Evolutionary conservation across 2,797 vertebrate genomes (phyloP).

Genomic region (Parauchenoglanis punctatus): DNA sequence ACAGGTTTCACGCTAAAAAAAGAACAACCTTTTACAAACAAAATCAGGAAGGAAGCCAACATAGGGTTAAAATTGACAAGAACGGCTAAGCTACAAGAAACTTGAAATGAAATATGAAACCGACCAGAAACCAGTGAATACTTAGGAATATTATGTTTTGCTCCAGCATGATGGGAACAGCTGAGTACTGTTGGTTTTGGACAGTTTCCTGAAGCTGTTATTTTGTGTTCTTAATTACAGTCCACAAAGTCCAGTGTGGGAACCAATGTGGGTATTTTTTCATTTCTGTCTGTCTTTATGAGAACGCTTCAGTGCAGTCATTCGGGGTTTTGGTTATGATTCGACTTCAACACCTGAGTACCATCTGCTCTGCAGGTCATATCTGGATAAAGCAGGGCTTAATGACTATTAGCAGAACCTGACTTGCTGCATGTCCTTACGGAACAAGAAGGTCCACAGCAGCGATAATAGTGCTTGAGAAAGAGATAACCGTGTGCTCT

Average conservation of each 20-base stretch:
- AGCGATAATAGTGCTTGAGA: background rate
- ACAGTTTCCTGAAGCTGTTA: background rate
- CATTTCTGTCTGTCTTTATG: background rate
- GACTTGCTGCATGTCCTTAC: slow-evolving; percentile 22
- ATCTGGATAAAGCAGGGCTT: slow-evolving; percentile 15
- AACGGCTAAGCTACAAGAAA: background rate
- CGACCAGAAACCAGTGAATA: background rate
- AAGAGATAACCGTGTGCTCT: slow-evolving; percentile 4
- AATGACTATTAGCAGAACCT: slow-evolving; percentile 35
- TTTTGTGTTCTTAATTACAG: background rate
- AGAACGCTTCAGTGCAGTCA: background rate
- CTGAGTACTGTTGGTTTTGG: background rate
- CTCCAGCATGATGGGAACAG: background rate
- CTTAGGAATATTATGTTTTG: background rate
- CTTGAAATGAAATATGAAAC: background rate
- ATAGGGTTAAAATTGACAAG: background rate
- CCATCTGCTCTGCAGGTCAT: slow-evolving; percentile 31
- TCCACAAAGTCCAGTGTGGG: background rate
- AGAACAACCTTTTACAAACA: background rate
- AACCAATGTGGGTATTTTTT: background rate
- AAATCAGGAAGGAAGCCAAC: background rate
- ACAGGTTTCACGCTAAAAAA: no score
- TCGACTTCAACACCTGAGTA: slow-evolving; percentile 58
- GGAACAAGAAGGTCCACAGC: background rate
- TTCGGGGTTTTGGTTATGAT: slow-evolving; percentile 53